phyloP scores from a whole-genome alignment of 2,797 vertebrate species.

The Varecia variegata region DNA sequence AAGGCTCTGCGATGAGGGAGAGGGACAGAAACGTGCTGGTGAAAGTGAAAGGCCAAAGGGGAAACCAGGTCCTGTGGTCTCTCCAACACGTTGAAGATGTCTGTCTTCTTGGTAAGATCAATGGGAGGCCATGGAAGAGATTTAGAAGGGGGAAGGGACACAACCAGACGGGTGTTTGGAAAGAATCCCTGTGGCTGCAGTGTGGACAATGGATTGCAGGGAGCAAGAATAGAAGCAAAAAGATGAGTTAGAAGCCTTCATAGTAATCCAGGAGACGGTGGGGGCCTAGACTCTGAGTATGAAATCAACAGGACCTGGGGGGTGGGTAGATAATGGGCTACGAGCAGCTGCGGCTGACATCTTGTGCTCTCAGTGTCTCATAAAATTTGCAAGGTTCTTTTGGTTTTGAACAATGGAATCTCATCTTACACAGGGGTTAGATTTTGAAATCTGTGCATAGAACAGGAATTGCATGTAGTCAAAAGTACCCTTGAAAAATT shows the following conservation, averaged over 20 bases:
- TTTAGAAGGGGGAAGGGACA: not conserved
- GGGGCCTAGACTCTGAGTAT: conserved; percentile 17
- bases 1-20: not conserved
- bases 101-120: not conserved
- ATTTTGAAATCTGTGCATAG: conserved; percentile 38
- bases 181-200: not conserved
- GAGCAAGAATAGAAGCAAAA: not conserved
- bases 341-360: conserved; percentile 66
- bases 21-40: not conserved
- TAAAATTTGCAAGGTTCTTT: conserved; percentile 68
- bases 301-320: conserved; percentile 62
- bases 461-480: conserved; percentile 47
- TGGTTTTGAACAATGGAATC: conserved; percentile 69
- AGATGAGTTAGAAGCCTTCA: not conserved
- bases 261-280: not conserved
- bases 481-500: conserved; percentile 64
- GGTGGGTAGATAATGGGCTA: conserved; percentile 28
- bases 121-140: not conserved
- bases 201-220: not conserved
- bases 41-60: not conserved
- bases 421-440: conserved; percentile 43
- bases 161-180: not conserved
- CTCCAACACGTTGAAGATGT: not conserved
- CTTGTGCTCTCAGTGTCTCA: conserved; percentile 61
- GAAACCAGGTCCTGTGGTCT: not conserved